These are phyloP conservation scores for Nomada hirtipes DNA, from an alignment of 2,888 invertebrate species.

Conservation along the genomic window DNA sequence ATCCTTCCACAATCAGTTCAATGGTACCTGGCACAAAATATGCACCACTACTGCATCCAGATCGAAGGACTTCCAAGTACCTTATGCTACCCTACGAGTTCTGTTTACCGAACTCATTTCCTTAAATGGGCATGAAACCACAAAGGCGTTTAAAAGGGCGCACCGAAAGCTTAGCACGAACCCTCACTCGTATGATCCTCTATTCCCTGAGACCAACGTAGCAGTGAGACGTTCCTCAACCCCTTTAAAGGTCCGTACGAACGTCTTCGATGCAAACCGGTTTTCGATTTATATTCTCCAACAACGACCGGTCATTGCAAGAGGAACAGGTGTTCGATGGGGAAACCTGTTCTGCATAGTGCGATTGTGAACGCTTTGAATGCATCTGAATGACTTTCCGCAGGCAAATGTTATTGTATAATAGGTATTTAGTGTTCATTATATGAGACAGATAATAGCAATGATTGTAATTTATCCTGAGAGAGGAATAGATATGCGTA, in stretches of 20 bases:
- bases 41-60: neutral
- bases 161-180: neutral
- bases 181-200: conserved; percentile 55
- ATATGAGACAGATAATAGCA: too few species aligned
- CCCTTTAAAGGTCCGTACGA: conserved; percentile 44
- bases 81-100: conserved; percentile 61
- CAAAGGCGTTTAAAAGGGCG: conserved; percentile 9
- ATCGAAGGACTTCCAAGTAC: conserved; percentile 25
- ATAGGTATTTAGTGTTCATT: too few species aligned
- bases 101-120: conserved; percentile 73
- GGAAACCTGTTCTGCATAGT: conserved; percentile 46
- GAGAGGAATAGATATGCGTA: too few species aligned
- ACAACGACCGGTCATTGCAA: conserved; percentile 9
- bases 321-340: conserved; percentile 34
- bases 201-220: conserved; percentile 66
- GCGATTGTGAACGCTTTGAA: conserved; percentile 2
- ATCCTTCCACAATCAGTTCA: too few species aligned
- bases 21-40: too few species aligned
- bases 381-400: neutral
- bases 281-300: conserved; percentile 28
- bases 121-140: conserved; percentile 65
- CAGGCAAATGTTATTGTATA: neutral
- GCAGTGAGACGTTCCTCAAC: conserved; percentile 71
- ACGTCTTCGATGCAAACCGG: conserved; percentile 31
- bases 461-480: too few species aligned